Base-by-base conservation (phyloP, 2,888 invertebrate species). In the Deroplatys truncata region DNA sequence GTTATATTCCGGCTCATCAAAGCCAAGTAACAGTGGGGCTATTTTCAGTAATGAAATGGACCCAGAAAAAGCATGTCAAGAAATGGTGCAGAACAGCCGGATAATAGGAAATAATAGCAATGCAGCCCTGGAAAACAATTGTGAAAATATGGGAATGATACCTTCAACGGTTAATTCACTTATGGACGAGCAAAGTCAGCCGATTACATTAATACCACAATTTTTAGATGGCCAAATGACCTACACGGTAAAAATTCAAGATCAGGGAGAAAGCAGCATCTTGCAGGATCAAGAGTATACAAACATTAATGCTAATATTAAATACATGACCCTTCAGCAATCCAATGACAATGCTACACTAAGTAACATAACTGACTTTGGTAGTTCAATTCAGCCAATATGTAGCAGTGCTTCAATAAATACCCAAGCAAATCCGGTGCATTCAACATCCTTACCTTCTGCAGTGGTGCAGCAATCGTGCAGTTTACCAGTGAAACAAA, bases 201-300 rank as follows among this genome's bases (percentile, higher is more conserved):
- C 90, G 16, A 87, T 91, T 25, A 90, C 91, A 82, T 88, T 91
- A 83, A 90, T 91, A 35, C 91, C 91, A 15, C 91, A 91, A 83
- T 89, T 89, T 89, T 90, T 91, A 31, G 88, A 90, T 89, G 91
- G 91, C 13, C 90, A 91, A 25, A 88, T 91, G 88, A 89, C 91
- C 3, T 91, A 91, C 82, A 89, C 91, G 15, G 91, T 91, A 49
- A 90, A 91, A 88, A 87, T 91, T 85, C 88, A 89, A 31, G 43
- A 86, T 83, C 49, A 82, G 16, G 20, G 89, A 56, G 89, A 89
- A 84, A 35, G 84, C 15, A 87, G 15, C 29, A 28, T 83, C 29
- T 83, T 87, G 28, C 82, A 87, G 15, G 43, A 87, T 35, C 72
- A 82, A 28, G 82, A 87, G 83, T 87, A 82, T 35, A 43, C 87